Conservation (phyloP, 2,113 vertebrate genomes). For the Galemys pyrenaicus region DNA sequence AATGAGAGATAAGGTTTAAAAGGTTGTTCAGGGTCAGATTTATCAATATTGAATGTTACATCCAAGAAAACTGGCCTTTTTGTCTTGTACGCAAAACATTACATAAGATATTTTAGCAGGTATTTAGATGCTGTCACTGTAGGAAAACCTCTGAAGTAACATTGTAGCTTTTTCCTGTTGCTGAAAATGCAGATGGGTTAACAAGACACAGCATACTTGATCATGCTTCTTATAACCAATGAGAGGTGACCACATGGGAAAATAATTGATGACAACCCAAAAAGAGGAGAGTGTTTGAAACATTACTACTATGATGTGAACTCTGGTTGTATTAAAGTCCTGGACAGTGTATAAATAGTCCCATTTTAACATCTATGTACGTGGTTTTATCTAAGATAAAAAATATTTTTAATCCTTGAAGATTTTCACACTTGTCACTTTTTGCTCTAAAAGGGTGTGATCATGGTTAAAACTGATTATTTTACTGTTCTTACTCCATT, state of each 20-base stretch:
- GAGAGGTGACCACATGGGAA: slow-evolving; percentile 31
- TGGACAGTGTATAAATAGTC: slow-evolving; percentile 8
- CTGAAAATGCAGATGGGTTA: slow-evolving; percentile 21
- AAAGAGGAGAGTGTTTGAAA: slow-evolving; percentile 31
- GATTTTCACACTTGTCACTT: slow-evolving; percentile 33
- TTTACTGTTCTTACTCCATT: not conserved
- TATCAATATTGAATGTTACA: slow-evolving; percentile 19
- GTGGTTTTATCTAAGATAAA: not conserved
- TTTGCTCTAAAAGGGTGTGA: slow-evolving; percentile 26
- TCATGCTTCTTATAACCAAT: not conserved
- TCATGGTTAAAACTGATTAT: slow-evolving; percentile 44
- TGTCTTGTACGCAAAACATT: not conserved
- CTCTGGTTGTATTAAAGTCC: not conserved
- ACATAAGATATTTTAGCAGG: not conserved
- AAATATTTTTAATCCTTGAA: slow-evolving; percentile 1
- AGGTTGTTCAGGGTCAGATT: slow-evolving; percentile 1
- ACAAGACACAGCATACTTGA: not conserved
- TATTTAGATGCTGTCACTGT: not conserved
- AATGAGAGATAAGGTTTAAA: slow-evolving; percentile 35
- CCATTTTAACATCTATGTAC: slow-evolving; percentile 43
- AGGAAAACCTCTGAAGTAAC: slow-evolving; percentile 5
- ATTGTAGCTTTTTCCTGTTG: not conserved
- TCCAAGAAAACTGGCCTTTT: not conserved
- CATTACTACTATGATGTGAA: not conserved
- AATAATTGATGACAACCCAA: not conserved